Evolutionary conservation across 2,113 vertebrate genomes (phyloP), one percentile per base, ranked within the genome.

Genomic region (Plectropomus leopardus): DNA sequence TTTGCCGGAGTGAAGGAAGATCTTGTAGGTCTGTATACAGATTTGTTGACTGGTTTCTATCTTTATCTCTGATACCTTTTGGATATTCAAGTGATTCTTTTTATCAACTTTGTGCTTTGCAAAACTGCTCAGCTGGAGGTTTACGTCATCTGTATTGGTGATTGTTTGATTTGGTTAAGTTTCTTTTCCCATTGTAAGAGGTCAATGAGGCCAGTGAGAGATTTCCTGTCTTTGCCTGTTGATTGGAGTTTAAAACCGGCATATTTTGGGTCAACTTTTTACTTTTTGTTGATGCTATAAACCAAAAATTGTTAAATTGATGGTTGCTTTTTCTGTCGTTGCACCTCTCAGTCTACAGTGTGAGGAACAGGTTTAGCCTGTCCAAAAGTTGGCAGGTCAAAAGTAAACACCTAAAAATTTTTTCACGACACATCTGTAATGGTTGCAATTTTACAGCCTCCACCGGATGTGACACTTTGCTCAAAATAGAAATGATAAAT

Each of bases 121-220:
- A 63, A 63, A 47, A 36, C 14, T 5, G 3, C 21, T 61, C 32
- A 24, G 45, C 3, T 32, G 14, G 15, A 66, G 45, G 9, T 45
- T 70, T 74, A 44, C 2, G 0, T 60, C 45, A 48, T 44, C 15
- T 26, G 24, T 6, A 42, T 47, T 36, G 14, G 28, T 21, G 44
- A 15, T 21, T 47, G 19, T 74, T 69, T 63, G 42, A 68, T 76
- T 65, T 66, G 44, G 57, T 55, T n/a, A 71, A 28, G n/a, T 40
- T 48, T 55, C 15, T 32, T 63, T n/a, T 61, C 19, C 2, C 14
- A 5, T 66, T 79, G 32, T 4, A 61, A 45, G 47, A 45, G 8
- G 1, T 60, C 19, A 63, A 10, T 78, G 36, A 40, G 1, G 68
- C 40, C 67, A 68, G 24, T n/a, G 15, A 30, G 19, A 7, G 19